Evolutionary conservation across 2,888 invertebrate species (phyloP), one percentile per base, ranked within the genome.

Genomic region (Drosophila maculinotata): DNA sequence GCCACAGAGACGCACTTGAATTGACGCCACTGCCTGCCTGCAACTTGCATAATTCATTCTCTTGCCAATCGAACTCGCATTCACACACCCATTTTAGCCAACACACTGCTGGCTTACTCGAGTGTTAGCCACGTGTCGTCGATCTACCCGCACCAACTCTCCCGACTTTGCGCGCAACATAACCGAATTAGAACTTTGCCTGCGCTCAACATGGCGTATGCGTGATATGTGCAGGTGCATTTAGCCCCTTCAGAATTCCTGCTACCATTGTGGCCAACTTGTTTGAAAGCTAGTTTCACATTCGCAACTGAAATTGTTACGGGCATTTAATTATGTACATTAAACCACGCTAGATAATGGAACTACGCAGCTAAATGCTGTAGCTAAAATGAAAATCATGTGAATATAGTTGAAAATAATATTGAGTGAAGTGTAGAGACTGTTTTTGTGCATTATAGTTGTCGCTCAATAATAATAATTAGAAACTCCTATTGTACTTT

Each of bases 141-240:
- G 2, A 30, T 26, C 31, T 10, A 26, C 8, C 30, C 17, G 25
- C 14, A 7, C n/a, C 17, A 1, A 9, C 9, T 20, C 28, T 12
- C 12, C 7, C 15, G 28, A 25, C 30, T 35, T 38, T 17, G 12
- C 15, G 15, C 39, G 25, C 28, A 25, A 47, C 49, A 53, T 77
- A 83, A 83, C 59, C 67, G 60, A 69, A 69, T 80, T 80, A 72
- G 45, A 59, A 45, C 41, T 52, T 70, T 30, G 28, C 38, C 33
- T 41, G 54, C 51, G 58, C 42, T 41, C 62, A 26, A 64, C 81
- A 33, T 44, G 72, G 48, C 84, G 81, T 76, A 78, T 80, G 66
- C 44, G 62, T 64, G 48, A 63, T 67, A 52, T 64, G 33, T 15
- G 53, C 20, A 20, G 15, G 1, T 17, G 14, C 9, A 25, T 9